Base-by-base conservation (phyloP, 1,140 invertebrate genomes). In the Pseudomyrmex sp. region DNA sequence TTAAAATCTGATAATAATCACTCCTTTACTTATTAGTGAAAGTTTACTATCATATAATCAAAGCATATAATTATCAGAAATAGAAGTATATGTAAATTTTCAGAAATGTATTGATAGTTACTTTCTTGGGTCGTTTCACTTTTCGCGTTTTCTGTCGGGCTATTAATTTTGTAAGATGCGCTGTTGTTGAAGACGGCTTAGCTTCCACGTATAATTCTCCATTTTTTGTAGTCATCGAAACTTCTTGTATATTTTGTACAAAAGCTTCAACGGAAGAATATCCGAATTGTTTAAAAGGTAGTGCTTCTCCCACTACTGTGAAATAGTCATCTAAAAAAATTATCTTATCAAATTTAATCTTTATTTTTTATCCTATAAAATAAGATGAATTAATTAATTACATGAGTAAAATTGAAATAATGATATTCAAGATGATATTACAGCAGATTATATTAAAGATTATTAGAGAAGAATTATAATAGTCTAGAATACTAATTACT, bases 161-260 rank as follows among this genome's bases (percentile, higher is more conserved):
- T 12, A 97, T 95, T 94, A 97, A 94, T 70, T 94, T 91, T 1
- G 94, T 92, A 83, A 96, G 95, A 90, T 96, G 96, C 56, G 93
- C 93, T 1, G 95, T 95, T 83, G 95, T 94, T 26, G 26, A 26
- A 69, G 91, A 95, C 12, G 94, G 93, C 82, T 94, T 91, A 0
- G 95, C 95, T 86, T 95, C 94, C 54, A 96, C 94, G 83, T 94
- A 93, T 82, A 93, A 92, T 77, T 95, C 94, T 3, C 94, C 94
- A 7, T 89, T 83, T 44, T 72, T 85, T 74, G 93, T 91, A 10
- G 76, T 91, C 2, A 95, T 91, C 84, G 91, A 94, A 87, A 96
- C 92, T 20, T 95, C 94, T n/a, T 95, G 94, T 48, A 95, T 91
- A 80, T 94, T 93, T 61, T 91, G 85, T 83, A 96, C 92, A 80